phyloP scores from a whole-genome alignment of 1,140 invertebrate species.

The Leptinotarsa undecemlineata region DNA sequence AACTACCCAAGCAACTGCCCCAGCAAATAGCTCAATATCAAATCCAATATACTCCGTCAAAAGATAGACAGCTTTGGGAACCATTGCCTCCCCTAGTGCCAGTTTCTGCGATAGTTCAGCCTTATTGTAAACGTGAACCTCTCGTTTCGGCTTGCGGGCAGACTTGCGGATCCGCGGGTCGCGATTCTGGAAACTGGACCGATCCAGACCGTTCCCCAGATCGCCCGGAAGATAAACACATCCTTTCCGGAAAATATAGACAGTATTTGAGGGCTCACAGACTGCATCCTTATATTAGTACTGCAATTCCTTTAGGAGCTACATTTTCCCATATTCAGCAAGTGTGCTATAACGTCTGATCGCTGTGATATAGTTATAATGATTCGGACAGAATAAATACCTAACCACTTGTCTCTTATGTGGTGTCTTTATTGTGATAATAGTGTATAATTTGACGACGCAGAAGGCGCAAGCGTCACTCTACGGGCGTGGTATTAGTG shows the following conservation, averaged over 20 bases:
- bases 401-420: conserved; percentile 36
- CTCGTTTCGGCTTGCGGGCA: conserved; percentile 43
- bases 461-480: conserved; percentile 45
- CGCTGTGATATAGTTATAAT: conserved; percentile 51
- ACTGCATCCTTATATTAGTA: conserved; percentile 60
- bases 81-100: conserved; percentile 57
- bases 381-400: conserved; percentile 35
- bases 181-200: conserved; percentile 51
- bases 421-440: conserved; percentile 53
- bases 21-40: conserved; percentile 55
- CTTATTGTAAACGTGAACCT: conserved; percentile 45
- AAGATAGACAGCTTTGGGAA: conserved; percentile 52
- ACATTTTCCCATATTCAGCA: conserved; percentile 61
- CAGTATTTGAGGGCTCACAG: conserved; percentile 61
- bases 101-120: conserved; percentile 54
- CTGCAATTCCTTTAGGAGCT: conserved; percentile 54
- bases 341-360: conserved; percentile 64
- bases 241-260: conserved; percentile 60
- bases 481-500: conserved; percentile 53
- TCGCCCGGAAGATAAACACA: conserved; percentile 55
- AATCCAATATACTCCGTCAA: conserved; percentile 48
- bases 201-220: conserved; percentile 52
- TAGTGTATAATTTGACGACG: conserved; percentile 51
- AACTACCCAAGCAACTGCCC: conserved; percentile 50
- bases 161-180: conserved; percentile 41